phyloP scores from a whole-genome alignment of 2,797 vertebrate genomes.

The Molossus alvarezi region DNA sequence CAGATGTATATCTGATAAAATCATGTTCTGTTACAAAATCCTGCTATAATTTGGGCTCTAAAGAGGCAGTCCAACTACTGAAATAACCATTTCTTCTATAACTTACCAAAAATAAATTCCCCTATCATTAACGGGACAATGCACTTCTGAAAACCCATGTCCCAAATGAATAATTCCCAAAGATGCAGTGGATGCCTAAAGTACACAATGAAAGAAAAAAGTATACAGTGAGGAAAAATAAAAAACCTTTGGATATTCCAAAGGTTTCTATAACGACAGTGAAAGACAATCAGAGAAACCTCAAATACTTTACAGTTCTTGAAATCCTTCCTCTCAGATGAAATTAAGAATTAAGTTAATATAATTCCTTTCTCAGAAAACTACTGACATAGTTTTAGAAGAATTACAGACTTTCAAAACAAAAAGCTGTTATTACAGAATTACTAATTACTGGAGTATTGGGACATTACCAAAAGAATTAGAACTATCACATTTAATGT shows the following conservation, averaged over 20 bases:
- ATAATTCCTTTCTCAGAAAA: conserved; percentile 48
- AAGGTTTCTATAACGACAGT: conserved; percentile 56
- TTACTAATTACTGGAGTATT: conserved; percentile 42
- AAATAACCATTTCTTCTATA: conserved; percentile 63
- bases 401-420: conserved; percentile 57
- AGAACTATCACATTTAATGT: conserved; percentile 48
- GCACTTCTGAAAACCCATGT: conserved; percentile 2
- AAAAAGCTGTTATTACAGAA: conserved; percentile 59
- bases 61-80: conserved; percentile 20
- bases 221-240: not conserved
- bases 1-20: conserved; percentile 6
- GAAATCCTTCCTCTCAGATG: not conserved
- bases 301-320: conserved; percentile 34
- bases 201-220: not conserved
- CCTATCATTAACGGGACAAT: not conserved
- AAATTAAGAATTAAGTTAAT: conserved; percentile 71
- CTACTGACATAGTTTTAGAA: conserved; percentile 46
- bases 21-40: conserved; percentile 42
- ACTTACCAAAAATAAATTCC: conserved; percentile 49
- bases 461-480: conserved; percentile 25
- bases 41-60: conserved; percentile 53
- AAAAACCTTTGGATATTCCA: conserved; percentile 3
- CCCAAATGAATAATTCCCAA: conserved; percentile 31
- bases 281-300: conserved; percentile 31
- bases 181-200: not conserved